Evolutionary conservation across 1,140 invertebrate genomes (phyloP).

Genomic region (Coenobita brevimanus): DNA sequence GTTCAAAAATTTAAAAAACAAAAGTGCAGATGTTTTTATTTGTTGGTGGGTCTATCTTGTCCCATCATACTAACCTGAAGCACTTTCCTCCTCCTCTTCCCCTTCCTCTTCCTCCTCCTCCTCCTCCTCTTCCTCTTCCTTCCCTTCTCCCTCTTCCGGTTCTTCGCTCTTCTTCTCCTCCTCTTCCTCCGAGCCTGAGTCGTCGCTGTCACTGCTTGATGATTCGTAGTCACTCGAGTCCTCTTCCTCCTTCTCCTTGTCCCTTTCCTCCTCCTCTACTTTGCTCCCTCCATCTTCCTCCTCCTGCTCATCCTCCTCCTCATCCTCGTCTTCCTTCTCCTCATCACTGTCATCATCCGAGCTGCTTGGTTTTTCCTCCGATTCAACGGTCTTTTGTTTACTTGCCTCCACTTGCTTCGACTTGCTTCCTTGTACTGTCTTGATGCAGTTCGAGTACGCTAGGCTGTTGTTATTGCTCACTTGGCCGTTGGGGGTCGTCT

Average conservation of each 20-base stretch:
- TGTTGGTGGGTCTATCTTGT: neutral
- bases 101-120: conserved; percentile 3
- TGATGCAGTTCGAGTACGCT: conserved; percentile 19
- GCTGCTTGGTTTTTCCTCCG: neutral
- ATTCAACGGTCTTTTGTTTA: neutral
- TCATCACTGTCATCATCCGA: neutral
- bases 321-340: neutral
- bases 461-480: conserved; percentile 50
- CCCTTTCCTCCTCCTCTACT: conserved; percentile 9
- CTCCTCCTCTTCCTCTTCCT: conserved; percentile 30
- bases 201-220: neutral
- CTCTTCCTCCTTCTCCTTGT: conserved; percentile 1
- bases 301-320: conserved; percentile 3
- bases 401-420: neutral
- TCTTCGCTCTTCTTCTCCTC: conserved; percentile 15
- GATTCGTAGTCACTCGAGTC: conserved; percentile 10
- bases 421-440: neutral
- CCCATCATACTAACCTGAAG: neutral
- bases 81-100: neutral
- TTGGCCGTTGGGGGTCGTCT: neutral
- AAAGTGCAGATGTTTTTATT: too few species aligned
- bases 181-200: neutral
- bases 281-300: conserved; percentile 16
- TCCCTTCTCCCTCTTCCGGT: conserved; percentile 10
- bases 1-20: too few species aligned